These are phyloP conservation scores for Andinoacara biseriatus DNA, from an alignment of 2,113 vertebrate species.

Conservation along the genomic window DNA sequence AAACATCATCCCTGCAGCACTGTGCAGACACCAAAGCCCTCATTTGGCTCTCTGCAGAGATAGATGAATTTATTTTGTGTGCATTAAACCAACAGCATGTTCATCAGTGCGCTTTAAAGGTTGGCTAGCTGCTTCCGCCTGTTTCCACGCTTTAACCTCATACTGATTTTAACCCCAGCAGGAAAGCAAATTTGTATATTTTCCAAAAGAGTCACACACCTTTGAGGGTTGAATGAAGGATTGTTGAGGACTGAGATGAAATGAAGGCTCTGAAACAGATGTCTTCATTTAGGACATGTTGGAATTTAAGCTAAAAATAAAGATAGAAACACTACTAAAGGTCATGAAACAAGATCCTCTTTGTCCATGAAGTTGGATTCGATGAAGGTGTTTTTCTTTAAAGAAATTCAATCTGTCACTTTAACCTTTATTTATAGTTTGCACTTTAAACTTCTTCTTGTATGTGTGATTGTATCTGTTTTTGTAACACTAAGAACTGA, in stretches of 20 bases:
- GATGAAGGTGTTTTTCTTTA: constrained; percentile 19
- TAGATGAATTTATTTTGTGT: neutral
- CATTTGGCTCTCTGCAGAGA: no score
- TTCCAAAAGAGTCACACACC: neutral
- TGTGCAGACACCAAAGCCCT: no score
- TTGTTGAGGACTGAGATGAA: neutral
- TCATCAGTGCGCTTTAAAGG: neutral
- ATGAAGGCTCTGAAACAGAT: neutral
- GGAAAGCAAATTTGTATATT: neutral
- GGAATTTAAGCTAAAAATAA: constrained; percentile 44
- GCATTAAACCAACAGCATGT: neutral
- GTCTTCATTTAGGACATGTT: constrained; percentile 1
- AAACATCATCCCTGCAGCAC: no score
- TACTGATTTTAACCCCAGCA: neutral
- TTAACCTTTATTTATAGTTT: constrained; percentile 48
- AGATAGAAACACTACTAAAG: constrained; percentile 50
- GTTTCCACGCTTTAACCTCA: neutral
- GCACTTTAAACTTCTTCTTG: constrained; percentile 67
- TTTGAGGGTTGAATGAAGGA: neutral
- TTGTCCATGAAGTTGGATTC: constrained; percentile 19
- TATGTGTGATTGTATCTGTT: constrained; percentile 39
- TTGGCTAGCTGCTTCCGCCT: neutral
- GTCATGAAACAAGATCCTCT: constrained; percentile 27
- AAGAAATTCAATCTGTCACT: constrained; percentile 17
- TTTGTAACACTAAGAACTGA: constrained; percentile 55